Evolutionary conservation across 2,888 invertebrate species (phyloP).

Genomic region (Ferdinandea cuprea): DNA sequence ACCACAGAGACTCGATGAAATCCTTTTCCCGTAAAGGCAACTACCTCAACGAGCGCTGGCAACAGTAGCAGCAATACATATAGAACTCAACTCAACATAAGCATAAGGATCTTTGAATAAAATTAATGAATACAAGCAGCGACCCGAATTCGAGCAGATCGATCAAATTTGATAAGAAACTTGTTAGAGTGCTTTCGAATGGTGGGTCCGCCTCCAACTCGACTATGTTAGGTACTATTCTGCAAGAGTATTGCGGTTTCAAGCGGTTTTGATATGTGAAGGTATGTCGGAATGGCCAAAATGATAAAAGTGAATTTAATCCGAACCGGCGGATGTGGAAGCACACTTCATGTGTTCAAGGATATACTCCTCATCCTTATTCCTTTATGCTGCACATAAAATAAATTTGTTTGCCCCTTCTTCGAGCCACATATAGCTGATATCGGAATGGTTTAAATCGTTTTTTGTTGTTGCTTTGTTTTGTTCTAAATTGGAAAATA

Average conservation of each 20-base stretch:
- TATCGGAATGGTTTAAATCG: conserved; percentile 55
- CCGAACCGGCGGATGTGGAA: conserved; percentile 45
- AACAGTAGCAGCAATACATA: background rate
- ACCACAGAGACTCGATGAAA: conserved; percentile 13
- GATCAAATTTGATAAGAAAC: conserved; percentile 73
- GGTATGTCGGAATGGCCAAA: conserved; percentile 41
- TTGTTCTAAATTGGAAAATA: conserved; percentile 65
- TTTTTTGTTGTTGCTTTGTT: conserved; percentile 16
- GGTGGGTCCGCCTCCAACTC: background rate
- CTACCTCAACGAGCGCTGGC: conserved; percentile 14
- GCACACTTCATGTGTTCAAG: conserved; percentile 39
- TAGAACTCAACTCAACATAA: background rate
- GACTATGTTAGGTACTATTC: no score
- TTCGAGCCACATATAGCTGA: conserved; percentile 9
- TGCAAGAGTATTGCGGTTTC: conserved; percentile 50
- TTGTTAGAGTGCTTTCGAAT: conserved; percentile 66
- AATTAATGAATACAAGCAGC: conserved; percentile 66
- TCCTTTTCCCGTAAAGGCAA: conserved; percentile 20
- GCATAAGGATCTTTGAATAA: conserved; percentile 69
- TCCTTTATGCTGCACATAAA: conserved; percentile 54
- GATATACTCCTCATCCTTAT: background rate
- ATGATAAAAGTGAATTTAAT: conserved; percentile 70
- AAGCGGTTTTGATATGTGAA: conserved; percentile 57
- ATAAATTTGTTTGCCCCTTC: conserved; percentile 68
- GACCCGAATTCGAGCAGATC: conserved; percentile 59